Percentiles rank a stretch among this genome's conserved stretches.
phyloP scores from a whole-genome alignment of 2,888 invertebrate species.

The Tetanocera ferruginea region DNA sequence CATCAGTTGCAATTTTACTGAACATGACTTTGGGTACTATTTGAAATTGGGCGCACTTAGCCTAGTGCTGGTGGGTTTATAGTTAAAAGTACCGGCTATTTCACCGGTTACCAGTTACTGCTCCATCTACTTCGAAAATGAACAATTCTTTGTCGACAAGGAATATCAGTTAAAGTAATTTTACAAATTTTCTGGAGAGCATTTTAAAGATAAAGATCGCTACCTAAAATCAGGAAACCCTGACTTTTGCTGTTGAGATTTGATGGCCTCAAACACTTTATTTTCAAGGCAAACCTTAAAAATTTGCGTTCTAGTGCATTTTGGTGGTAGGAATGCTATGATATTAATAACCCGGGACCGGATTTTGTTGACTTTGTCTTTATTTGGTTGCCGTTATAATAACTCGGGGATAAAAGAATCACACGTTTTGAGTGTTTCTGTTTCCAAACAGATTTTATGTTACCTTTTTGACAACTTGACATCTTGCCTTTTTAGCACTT shows the following conservation, averaged over 20 bases:
- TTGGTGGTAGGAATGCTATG: no score
- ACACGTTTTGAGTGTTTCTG: background rate
- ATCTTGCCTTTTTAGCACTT: no score
- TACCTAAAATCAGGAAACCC: no score
- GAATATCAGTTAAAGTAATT: no score
- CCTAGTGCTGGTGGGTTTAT: background rate
- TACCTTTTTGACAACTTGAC: background rate
- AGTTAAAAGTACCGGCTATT: background rate
- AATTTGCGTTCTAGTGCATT: no score
- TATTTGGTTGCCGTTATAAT: background rate
- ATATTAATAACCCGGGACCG: background rate
- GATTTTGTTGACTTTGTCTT: background rate
- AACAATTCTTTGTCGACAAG: background rate
- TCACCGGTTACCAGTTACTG: background rate
- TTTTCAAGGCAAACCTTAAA: no score
- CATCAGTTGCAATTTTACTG: constrained; percentile 43
- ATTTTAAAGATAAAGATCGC: no score
- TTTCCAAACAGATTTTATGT: background rate
- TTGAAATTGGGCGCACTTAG: constrained; percentile 13
- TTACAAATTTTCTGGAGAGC: no score
- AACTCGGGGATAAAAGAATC: no score
- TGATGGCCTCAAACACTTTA: no score
- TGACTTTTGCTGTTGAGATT: no score
- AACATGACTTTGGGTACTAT: constrained; percentile 16
- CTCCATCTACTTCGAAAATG: background rate